These are phyloP conservation scores for Aphrocallistes beatrix DNA, from an alignment of 37 sponge, comb jelly and placozoan species.

Conservation along the genomic window DNA sequence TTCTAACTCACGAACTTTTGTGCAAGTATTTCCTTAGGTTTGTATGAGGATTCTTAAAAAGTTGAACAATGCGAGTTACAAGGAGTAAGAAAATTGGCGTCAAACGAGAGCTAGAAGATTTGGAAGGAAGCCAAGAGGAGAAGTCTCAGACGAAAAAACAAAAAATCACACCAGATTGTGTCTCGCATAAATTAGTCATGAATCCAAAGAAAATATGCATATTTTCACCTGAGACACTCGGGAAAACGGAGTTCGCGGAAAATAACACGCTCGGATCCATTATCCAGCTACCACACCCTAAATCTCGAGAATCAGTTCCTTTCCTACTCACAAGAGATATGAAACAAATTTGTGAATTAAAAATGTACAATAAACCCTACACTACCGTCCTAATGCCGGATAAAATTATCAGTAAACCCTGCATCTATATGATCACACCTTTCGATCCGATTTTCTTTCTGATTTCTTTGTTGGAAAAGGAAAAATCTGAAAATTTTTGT, in stretches of 20 bases:
- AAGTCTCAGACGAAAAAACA: not conserved
- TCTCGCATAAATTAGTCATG: not conserved
- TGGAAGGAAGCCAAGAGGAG: slow-evolving; percentile 2
- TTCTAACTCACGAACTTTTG: no score
- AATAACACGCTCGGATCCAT: not conserved
- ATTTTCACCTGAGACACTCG: not conserved
- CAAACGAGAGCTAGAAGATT: slow-evolving; percentile 6
- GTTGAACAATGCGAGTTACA: not conserved
- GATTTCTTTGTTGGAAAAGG: not conserved
- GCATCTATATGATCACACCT: not conserved
- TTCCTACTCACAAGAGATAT: not conserved
- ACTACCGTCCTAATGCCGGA: not conserved
- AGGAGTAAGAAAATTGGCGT: not conserved
- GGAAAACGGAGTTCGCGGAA: not conserved
- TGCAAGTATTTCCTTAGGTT: no score
- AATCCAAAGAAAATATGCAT: not conserved
- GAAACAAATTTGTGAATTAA: not conserved
- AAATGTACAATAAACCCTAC: not conserved
- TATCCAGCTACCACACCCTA: not conserved
- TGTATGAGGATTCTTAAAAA: no score
- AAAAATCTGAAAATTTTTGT: not conserved
- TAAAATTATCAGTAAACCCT: not conserved
- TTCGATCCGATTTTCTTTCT: not conserved
- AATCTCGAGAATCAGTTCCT: not conserved
- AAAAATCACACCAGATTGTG: not conserved